These are phyloP conservation scores for Bombyx mori DNA, from an alignment of 1,140 invertebrate species.

Conservation along the genomic window DNA sequence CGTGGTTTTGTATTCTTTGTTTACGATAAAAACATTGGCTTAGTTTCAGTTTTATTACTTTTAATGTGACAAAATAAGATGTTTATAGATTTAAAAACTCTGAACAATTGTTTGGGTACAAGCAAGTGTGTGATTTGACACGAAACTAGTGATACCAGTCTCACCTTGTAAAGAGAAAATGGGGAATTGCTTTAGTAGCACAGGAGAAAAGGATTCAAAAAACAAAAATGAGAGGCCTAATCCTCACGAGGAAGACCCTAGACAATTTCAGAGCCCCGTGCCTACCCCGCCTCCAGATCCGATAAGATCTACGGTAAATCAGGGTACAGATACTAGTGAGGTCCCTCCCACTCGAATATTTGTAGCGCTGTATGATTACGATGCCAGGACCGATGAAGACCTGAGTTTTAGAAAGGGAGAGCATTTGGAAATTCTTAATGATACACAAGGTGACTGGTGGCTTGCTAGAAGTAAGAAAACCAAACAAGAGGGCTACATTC, in stretches of 20 bases:
- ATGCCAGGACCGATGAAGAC: constrained; percentile 98
- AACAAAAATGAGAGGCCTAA: constrained; percentile 75
- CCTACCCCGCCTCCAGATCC: constrained; percentile 78
- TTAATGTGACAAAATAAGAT: constrained; percentile 63
- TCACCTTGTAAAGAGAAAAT: constrained; percentile 74
- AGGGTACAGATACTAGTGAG: constrained; percentile 62
- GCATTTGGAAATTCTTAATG: constrained; percentile 97
- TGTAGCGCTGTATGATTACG: constrained; percentile 98
- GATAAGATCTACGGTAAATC: constrained; percentile 69
- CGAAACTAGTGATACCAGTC: constrained; percentile 61
- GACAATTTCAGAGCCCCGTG: constrained; percentile 74
- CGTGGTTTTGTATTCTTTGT: constrained; percentile 64
- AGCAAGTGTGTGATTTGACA: constrained; percentile 67
- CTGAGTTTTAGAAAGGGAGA: constrained; percentile 98
- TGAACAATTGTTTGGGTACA: constrained; percentile 48
- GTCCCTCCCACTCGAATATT: constrained; percentile 87
- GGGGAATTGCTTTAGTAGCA: constrained; percentile 82
- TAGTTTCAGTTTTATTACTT: constrained; percentile 46
- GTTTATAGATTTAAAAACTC: constrained; percentile 56
- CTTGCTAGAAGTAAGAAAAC: constrained; percentile 95
- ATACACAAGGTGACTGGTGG: constrained; percentile 99
- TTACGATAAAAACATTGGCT: constrained; percentile 61
- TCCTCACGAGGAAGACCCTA: constrained; percentile 74
- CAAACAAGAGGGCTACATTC: constrained; percentile 97
- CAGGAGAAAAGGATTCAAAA: constrained; percentile 75